These are phyloP conservation scores for Ferdinandea cuprea DNA, from an alignment of 2,888 invertebrate species.

Conservation along the genomic window DNA sequence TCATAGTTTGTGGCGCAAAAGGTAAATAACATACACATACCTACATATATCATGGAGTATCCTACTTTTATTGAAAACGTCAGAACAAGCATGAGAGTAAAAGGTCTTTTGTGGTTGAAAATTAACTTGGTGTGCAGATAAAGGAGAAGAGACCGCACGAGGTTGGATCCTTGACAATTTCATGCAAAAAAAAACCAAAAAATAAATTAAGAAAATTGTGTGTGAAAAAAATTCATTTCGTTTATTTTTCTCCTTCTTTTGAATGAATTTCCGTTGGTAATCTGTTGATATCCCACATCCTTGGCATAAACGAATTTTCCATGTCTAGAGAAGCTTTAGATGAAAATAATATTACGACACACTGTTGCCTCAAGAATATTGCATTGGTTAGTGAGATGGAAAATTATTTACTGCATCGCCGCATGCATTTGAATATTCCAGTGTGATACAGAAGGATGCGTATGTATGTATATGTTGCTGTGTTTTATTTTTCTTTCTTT, in stretches of 20 bases:
- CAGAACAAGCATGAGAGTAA: neutral
- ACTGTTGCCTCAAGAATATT: constrained; percentile 56
- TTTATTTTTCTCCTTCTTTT: neutral
- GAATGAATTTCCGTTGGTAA: neutral
- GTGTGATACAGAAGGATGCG: constrained; percentile 1
- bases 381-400: constrained; percentile 63
- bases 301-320: constrained; percentile 4
- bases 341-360: constrained; percentile 14
- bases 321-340: neutral
- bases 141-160: no score
- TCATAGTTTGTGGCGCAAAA: no score
- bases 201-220: neutral
- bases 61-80: no score
- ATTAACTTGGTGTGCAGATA: neutral
- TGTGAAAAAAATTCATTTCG: neutral
- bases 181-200: neutral
- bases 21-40: no score
- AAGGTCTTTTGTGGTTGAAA: neutral
- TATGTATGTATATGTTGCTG: no score
- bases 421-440: constrained; percentile 13
- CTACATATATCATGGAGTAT: no score
- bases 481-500: constrained; percentile 20
- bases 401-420: constrained; percentile 55
- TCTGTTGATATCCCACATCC: constrained; percentile 9
- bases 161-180: neutral